phyloP scores from a whole-genome alignment of 2,113 vertebrate species.

The Rhea americana region DNA sequence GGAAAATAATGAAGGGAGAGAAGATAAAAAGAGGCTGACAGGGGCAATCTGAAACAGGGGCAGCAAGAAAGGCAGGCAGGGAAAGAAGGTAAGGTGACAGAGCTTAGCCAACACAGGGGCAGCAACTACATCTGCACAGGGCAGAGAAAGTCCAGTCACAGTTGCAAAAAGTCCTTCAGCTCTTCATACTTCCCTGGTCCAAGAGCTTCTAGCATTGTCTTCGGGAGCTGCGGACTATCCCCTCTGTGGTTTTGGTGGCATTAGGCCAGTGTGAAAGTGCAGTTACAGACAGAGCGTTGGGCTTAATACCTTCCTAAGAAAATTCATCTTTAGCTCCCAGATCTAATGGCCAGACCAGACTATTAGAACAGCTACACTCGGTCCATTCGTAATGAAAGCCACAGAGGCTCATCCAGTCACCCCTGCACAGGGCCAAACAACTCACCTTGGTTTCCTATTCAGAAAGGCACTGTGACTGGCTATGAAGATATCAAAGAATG shows the following conservation, averaged over 20 bases:
- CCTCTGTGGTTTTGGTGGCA: neutral
- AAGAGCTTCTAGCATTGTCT: neutral
- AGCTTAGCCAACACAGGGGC: neutral
- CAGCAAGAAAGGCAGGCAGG: neutral
- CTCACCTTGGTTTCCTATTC: neutral
- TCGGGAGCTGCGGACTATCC: no score
- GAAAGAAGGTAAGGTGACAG: neutral
- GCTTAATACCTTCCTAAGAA: neutral
- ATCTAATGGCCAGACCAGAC: neutral
- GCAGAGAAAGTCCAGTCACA: neutral
- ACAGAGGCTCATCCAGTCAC: neutral
- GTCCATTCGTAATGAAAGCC: neutral
- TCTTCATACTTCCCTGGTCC: neutral
- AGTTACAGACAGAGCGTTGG: neutral
- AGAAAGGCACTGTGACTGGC: neutral
- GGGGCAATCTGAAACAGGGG: neutral
- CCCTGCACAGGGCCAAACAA: neutral
- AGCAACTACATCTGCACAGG: accelerated
- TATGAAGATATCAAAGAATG: slow-evolving; percentile 34
- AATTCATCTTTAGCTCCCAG: neutral
- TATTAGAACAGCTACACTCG: neutral
- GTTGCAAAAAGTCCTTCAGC: neutral
- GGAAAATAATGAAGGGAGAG: neutral
- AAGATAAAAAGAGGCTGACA: neutral
- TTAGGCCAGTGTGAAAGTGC: neutral